Evolutionary conservation across 2,113 vertebrate species (phyloP).

Genomic region (Alligator sinensis): DNA sequence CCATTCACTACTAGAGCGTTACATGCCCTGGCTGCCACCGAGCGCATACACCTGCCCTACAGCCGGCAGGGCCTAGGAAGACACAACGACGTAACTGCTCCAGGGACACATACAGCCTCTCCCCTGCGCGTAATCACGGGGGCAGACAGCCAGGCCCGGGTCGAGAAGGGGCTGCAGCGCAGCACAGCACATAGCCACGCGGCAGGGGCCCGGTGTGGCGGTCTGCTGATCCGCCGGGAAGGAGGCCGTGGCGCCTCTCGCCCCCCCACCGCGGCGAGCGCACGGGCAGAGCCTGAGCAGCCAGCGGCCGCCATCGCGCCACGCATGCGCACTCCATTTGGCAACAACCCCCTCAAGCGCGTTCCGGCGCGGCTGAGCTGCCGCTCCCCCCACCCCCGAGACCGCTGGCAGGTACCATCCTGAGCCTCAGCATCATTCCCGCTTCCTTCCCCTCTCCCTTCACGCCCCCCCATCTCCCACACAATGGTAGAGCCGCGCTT

Average conservation of each 20-base stretch:
- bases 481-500: background rate
- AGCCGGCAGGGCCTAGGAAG: too few relatives aligned
- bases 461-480: background rate
- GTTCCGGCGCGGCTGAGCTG: background rate
- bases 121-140: background rate
- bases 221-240: too few relatives aligned
- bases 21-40: too few relatives aligned
- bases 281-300: too few relatives aligned
- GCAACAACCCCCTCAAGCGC: background rate
- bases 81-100: background rate
- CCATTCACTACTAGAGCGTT: too few relatives aligned
- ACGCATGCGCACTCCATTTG: background rate
- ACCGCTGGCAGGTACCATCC: background rate
- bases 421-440: background rate
- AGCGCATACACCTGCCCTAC: too few relatives aligned
- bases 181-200: background rate
- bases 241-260: background rate
- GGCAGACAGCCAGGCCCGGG: background rate
- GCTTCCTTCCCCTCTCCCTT: background rate
- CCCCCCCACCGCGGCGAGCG: too few relatives aligned
- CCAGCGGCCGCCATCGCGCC: background rate
- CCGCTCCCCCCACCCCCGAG: too few relatives aligned
- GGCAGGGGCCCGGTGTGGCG: background rate
- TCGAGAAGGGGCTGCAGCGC: background rate
- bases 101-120: fast-evolving